Percentiles rank a stretch among this genome's conserved stretches.
Conservation (phyloP, 2,888 invertebrate genomes). For the Aphidoletes aphidimyza region DNA sequence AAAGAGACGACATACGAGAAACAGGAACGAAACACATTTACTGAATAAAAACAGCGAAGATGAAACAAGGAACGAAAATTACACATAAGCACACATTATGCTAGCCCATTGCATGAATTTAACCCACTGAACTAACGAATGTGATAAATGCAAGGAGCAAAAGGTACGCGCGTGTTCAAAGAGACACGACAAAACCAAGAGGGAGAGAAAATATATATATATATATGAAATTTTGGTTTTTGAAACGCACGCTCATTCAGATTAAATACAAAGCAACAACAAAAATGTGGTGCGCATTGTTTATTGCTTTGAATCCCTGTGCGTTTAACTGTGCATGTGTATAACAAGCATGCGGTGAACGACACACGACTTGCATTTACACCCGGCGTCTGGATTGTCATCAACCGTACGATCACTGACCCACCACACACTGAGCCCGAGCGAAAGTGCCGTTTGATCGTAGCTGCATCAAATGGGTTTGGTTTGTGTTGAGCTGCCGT, state of each 20-base stretch:
- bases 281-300: constrained; percentile 38
- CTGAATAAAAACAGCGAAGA: neutral
- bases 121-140: constrained; percentile 31
- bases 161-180: constrained; percentile 3
- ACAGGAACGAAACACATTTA: neutral
- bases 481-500: neutral
- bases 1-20: neutral
- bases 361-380: constrained; percentile 51
- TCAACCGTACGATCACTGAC: neutral
- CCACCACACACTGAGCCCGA: neutral
- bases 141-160: constrained; percentile 30
- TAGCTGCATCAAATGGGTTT: neutral
- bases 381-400: neutral
- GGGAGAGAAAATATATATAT: neutral
- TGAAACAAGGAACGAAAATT: no score
- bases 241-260: no score
- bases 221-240: no score
- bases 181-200: neutral
- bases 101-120: constrained; percentile 42
- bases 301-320: neutral
- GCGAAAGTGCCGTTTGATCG: neutral
- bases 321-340: constrained; percentile 50
- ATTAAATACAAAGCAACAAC: no score
- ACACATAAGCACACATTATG: no score
- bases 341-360: constrained; percentile 31